Evolutionary conservation across 2,797 vertebrate species (phyloP), one percentile per base, ranked within the genome.

Genomic region (Acanthopagrus latus): DNA sequence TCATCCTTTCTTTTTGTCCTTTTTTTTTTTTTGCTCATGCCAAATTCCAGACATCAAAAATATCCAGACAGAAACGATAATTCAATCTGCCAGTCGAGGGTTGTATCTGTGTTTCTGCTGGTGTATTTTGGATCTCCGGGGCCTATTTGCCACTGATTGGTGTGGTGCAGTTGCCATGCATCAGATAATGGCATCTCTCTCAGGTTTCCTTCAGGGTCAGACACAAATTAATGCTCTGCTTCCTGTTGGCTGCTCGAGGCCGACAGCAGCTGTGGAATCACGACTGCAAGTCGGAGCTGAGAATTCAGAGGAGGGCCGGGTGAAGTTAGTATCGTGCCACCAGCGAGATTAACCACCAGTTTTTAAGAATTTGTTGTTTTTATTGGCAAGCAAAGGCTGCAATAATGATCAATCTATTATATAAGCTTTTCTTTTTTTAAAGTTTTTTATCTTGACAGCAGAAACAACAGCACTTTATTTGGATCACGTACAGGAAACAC

Each of bases 131-230:
- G 86, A 86, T 90, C 80, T 88, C 90, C 27, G 57, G 77, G 86
- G 87, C 78, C 87, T 81, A 83, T 93, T 92, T 86, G 75, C 89
- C 70, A 13, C 78, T 91, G 91, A 93, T 91, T 93, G 90, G 90
- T 89, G 87, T 51, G 80, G 83, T 81, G 85, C 64, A 48, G 88
- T 27, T 73, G 81, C 87, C 89, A 89, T 82, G 86, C 87, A 88
- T 88, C 83, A 91, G 92, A 93, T 93, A 92, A 94, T 94, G 83
- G 89, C 91, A 84, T 93, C 90, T 88, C 86, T 90, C 93, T 94
- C 91, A 82, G 87, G 92, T 94, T 95, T 93, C 93, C 86, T 91
- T 91, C 89, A 91, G 89, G 93, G 91, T 93, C 91, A 91, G 94
- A 91, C 92, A 62, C 82, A 93, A 94, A 94, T 94, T 84, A 94